phyloP scores from a whole-genome alignment of 1,140 invertebrate species.

The Meteorus sp. region DNA sequence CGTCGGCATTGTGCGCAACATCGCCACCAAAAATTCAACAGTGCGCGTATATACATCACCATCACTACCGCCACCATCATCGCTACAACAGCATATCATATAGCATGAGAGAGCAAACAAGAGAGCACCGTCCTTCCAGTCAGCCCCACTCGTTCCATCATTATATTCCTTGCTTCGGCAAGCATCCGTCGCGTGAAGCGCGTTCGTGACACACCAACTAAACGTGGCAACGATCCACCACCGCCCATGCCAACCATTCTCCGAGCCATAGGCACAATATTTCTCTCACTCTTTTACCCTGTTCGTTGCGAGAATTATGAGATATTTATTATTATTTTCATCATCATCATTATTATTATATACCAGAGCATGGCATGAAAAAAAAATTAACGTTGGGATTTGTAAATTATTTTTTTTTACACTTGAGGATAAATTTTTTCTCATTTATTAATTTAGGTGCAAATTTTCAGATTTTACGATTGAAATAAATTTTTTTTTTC shows the following conservation, averaged over 20 bases:
- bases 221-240: conserved; percentile 22
- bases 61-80: neutral
- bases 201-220: conserved; percentile 24
- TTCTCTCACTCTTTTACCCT: too few species aligned
- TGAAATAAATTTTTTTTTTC: too few species aligned
- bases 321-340: too few species aligned
- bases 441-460: too few species aligned
- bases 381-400: too few species aligned
- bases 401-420: too few species aligned
- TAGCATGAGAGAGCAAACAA: neutral
- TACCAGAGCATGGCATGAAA: too few species aligned
- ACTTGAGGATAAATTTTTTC: too few species aligned
- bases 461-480: too few species aligned
- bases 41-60: neutral
- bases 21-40: neutral
- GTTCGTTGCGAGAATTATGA: too few species aligned
- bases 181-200: conserved; percentile 20
- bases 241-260: conserved; percentile 16
- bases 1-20: conserved; percentile 23
- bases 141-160: neutral
- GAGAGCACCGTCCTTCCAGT: conserved; percentile 13
- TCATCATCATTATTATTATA: too few species aligned
- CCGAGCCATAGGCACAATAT: neutral
- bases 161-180: conserved; percentile 7
- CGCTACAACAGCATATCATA: neutral